Conservation (phyloP, 2,797 vertebrate genomes). For the Oophaga sylvatica region DNA sequence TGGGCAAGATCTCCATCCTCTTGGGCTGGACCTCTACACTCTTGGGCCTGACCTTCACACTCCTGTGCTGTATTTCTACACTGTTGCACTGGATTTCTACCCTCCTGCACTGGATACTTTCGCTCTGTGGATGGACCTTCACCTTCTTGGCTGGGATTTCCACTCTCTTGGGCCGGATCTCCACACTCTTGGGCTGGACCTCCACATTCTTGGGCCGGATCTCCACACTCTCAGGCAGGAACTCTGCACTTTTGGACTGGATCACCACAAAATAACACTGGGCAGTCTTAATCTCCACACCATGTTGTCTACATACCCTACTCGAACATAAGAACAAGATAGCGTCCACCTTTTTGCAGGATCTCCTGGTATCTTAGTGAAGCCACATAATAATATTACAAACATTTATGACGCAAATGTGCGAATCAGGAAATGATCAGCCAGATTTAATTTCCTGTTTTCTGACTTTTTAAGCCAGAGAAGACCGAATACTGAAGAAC, state of each 20-base stretch:
- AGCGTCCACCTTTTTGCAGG: too few species aligned
- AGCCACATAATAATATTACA: not conserved
- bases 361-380: too few species aligned
- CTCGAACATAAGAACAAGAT: too few species aligned
- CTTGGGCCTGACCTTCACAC: not conserved
- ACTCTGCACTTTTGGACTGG: not conserved
- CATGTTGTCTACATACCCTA: too few species aligned
- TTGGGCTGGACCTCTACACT: not conserved
- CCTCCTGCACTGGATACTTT: not conserved
- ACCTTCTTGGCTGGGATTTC: too few species aligned
- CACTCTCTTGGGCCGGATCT: too few species aligned
- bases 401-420: not conserved
- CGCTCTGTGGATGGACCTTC: too few species aligned
- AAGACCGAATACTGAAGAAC: too few species aligned
- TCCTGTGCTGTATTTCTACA: not conserved
- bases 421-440: not conserved
- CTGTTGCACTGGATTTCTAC: not conserved
- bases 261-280: not conserved
- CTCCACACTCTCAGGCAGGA: not conserved
- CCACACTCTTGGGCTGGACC: not conserved
- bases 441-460: too few species aligned
- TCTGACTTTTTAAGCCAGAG: too few species aligned
- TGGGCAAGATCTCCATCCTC: not conserved
- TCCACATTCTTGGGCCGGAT: not conserved
- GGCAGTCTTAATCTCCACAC: too few species aligned